Evolutionary conservation across 64 coral and sea anemone genomes (phyloP).

Genomic region (Orbicella faveolata): DNA sequence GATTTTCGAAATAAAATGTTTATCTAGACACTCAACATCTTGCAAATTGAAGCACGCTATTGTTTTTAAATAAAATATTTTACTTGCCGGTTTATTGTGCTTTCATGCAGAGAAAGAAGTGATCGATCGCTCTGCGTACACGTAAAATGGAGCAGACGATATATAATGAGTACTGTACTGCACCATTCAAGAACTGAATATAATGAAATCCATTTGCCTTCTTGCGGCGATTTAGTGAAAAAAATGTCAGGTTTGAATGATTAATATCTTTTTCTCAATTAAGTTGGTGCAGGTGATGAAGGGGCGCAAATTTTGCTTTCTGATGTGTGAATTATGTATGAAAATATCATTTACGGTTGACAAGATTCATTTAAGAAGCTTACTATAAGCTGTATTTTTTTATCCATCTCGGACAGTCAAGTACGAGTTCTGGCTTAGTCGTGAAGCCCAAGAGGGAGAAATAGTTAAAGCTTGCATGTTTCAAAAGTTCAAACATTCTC

Average conservation of each 20-base stretch:
- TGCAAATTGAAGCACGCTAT: neutral
- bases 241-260: neutral
- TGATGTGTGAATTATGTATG: conserved; percentile 20
- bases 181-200: neutral
- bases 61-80: neutral
- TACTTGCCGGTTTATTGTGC: neutral
- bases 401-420: neutral
- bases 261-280: neutral
- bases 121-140: neutral
- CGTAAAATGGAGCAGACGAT: too few relatives aligned
- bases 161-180: neutral
- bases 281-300: neutral
- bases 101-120: conserved; percentile 1
- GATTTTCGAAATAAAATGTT: neutral
- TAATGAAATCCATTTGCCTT: neutral
- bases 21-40: neutral
- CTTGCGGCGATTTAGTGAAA: neutral
- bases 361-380: neutral
- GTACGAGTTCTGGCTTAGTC: neutral
- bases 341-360: conserved; percentile 6
- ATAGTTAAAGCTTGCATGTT: neutral
- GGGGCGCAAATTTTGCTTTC: neutral
- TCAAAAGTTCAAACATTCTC: conserved; percentile 1
- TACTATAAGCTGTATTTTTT: neutral
- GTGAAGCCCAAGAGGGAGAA: neutral